phyloP scores from a whole-genome alignment of 2,888 invertebrate genomes.

The Pristionchus arcanus region DNA sequence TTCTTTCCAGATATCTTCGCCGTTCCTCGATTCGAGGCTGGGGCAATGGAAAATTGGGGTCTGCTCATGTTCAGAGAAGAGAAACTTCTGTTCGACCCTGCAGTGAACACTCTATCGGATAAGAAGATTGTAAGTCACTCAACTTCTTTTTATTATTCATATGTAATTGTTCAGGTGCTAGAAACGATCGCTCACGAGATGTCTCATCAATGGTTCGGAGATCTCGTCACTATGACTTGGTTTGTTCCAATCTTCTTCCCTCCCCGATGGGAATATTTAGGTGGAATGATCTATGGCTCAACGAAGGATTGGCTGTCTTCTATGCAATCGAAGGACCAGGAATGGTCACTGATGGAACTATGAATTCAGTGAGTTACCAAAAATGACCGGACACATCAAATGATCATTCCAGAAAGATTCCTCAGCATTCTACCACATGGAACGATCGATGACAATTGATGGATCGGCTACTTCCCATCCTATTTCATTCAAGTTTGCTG shows the following conservation, averaged over 20 bases:
- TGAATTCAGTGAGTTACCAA: slow-evolving; percentile 23
- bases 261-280: not conserved
- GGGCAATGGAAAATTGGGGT: slow-evolving; percentile 97
- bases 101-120: slow-evolving; percentile 29
- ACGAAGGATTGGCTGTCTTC: slow-evolving; percentile 75
- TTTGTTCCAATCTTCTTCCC: slow-evolving; percentile 64
- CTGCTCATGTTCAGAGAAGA: slow-evolving; percentile 87
- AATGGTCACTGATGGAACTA: slow-evolving; percentile 11
- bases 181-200: slow-evolving; percentile 91
- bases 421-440: not conserved
- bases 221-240: slow-evolving; percentile 80
- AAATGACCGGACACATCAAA: too few species aligned
- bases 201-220: slow-evolving; percentile 85
- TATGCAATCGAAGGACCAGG: slow-evolving; percentile 65
- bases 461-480: slow-evolving; percentile 51
- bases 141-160: not conserved
- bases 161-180: slow-evolving; percentile 82
- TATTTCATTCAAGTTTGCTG: slow-evolving; percentile 31
- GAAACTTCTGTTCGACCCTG: slow-evolving; percentile 6
- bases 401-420: slow-evolving; percentile 43
- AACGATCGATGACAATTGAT: slow-evolving; percentile 33
- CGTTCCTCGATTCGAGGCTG: slow-evolving; percentile 90
- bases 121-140: slow-evolving; percentile 13
- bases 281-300: slow-evolving; percentile 79
- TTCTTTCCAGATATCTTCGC: slow-evolving; percentile 85